A percentile compares a stretch with the other conserved stretches of the same genome.
Conservation (phyloP, 2,888 invertebrate genomes). For the Germaria angustata region DNA sequence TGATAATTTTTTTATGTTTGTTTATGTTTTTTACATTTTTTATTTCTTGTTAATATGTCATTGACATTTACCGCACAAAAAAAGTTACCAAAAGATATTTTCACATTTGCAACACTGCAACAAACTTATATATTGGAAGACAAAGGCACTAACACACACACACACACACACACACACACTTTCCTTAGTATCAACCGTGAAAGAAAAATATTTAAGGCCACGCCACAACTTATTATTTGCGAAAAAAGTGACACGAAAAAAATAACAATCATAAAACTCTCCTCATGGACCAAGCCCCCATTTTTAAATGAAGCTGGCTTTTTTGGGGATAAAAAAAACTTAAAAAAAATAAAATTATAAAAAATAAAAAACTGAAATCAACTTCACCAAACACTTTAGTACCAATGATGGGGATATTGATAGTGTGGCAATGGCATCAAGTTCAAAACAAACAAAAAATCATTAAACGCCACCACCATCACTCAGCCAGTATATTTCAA, state of each 20-base stretch:
- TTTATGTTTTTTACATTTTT: not conserved
- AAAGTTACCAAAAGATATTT: constrained; percentile 28
- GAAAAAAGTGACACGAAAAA: constrained; percentile 41
- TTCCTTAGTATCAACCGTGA: not conserved
- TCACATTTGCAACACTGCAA: constrained; percentile 44
- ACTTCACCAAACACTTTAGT: constrained; percentile 59
- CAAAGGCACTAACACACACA: constrained; percentile 37
- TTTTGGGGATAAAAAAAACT: constrained; percentile 26
- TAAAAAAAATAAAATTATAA: not conserved
- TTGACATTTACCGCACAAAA: constrained; percentile 63
- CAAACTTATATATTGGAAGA: constrained; percentile 40
- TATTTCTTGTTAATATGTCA: constrained; percentile 44
- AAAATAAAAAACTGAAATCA: constrained; percentile 37
- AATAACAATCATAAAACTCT: constrained; percentile 57
- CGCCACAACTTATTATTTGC: constrained; percentile 58
- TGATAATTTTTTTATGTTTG: constrained; percentile 18
- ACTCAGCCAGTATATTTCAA: constrained; percentile 27
- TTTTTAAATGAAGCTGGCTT: constrained; percentile 59
- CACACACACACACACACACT: constrained; percentile 44
- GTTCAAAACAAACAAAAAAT: constrained; percentile 12
- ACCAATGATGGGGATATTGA: constrained; percentile 63
- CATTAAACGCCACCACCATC: constrained; percentile 30
- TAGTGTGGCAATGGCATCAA: constrained; percentile 63
- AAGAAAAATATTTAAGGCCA: constrained; percentile 40
- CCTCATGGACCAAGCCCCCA: constrained; percentile 66